Percentiles rank a stretch among this genome's conserved stretches.
These are phyloP conservation scores for Lophotis ruficrista DNA, from an alignment of 2,113 vertebrate species.

Conservation along the genomic window DNA sequence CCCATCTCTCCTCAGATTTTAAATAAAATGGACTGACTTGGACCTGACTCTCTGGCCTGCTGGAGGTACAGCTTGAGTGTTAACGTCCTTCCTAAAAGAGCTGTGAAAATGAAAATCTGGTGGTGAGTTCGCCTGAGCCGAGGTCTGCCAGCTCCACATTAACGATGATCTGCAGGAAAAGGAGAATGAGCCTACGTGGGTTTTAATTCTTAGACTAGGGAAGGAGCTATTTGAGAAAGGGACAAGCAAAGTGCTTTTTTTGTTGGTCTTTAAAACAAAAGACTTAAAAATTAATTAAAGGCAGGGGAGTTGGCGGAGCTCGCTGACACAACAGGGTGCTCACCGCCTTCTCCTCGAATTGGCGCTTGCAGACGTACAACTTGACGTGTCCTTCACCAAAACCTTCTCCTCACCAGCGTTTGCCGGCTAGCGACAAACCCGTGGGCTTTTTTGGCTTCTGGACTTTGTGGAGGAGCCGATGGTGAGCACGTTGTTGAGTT, in stretches of 20 bases:
- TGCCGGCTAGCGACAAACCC: neutral
- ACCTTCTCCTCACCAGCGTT: neutral
- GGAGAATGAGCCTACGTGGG: neutral
- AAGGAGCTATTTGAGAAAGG: neutral
- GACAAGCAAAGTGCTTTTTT: neutral
- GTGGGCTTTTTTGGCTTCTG: neutral
- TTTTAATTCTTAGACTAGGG: neutral
- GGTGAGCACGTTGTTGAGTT: accelerated
- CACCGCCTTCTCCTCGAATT: neutral
- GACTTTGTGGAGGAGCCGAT: neutral
- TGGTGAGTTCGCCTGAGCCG: neutral
- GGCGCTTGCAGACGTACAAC: neutral
- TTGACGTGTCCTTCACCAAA: neutral
- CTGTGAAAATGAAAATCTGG: neutral
- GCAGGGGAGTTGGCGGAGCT: neutral
- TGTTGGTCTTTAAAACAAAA: neutral
- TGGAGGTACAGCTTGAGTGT: neutral
- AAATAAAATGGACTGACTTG: neutral
- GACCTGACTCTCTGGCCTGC: neutral
- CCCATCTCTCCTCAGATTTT: neutral
- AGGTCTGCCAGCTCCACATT: neutral
- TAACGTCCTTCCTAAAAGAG: neutral
- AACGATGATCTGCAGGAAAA: neutral
- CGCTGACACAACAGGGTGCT: neutral
- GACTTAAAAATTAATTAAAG: neutral